Evolutionary conservation across 2,113 vertebrate genomes (phyloP).

Genomic region (Ammospiza caudacuta): DNA sequence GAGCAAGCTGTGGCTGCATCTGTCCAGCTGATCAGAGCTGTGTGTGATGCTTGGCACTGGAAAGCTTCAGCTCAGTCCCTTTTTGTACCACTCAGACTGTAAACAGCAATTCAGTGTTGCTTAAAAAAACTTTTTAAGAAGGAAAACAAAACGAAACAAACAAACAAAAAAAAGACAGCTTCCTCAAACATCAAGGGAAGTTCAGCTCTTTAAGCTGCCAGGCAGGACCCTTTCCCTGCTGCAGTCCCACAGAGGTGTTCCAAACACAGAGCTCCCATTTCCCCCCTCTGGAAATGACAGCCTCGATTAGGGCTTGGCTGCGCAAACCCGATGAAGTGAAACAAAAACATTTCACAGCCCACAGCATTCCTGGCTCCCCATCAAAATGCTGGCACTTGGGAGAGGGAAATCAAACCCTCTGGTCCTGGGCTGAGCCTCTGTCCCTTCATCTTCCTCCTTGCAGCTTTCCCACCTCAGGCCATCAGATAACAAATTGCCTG

Average conservation of each 20-base stretch:
- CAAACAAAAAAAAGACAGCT: neutral
- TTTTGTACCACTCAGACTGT: neutral
- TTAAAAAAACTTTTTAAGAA: neutral
- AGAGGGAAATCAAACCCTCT: slow-evolving; percentile 3
- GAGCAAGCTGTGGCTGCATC: neutral
- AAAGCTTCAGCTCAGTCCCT: neutral
- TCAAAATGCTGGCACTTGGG: neutral
- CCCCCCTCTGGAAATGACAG: neutral
- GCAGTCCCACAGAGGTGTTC: neutral
- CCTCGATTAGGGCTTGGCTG: slow-evolving; percentile 21
- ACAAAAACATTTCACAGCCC: slow-evolving; percentile 63
- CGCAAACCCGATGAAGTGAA: slow-evolving; percentile 9
- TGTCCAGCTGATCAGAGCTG: neutral
- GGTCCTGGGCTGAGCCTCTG: neutral
- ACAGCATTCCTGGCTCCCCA: slow-evolving; percentile 44
- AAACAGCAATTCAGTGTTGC: neutral
- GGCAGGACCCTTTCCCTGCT: neutral
- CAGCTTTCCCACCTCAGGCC: slow-evolving; percentile 2
- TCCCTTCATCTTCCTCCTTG: neutral
- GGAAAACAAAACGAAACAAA: neutral
- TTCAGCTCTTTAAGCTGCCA: neutral
- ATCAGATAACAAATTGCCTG: slow-evolving; percentile 41
- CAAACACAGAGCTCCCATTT: neutral
- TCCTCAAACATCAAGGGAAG: neutral
- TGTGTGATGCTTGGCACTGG: neutral